phyloP scores from a whole-genome alignment of 2,113 vertebrate genomes.

The Rhabdornis inornatus region DNA sequence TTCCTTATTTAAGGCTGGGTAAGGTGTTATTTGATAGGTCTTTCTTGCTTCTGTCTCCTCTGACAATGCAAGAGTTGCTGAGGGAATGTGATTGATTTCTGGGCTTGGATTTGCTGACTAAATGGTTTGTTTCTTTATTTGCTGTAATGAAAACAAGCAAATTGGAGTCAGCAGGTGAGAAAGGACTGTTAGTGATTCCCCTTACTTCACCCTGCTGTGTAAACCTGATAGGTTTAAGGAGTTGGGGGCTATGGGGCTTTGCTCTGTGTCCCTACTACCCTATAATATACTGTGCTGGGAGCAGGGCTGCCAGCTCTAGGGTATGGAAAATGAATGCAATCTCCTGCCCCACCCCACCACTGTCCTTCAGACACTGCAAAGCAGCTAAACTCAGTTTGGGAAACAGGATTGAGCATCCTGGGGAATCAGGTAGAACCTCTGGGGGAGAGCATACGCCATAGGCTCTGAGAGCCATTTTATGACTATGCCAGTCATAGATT shows the following conservation, averaged over 20 bases:
- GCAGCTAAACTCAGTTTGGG: not conserved
- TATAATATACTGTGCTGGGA: not conserved
- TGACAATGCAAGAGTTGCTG: not conserved
- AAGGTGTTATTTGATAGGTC: not conserved
- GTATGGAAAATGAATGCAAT: not conserved
- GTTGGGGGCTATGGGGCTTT: not conserved
- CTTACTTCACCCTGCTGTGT: not conserved
- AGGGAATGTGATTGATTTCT: not conserved
- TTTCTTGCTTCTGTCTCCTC: not conserved
- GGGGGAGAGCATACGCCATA: fast-evolving
- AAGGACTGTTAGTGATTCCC: not conserved
- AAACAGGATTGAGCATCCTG: not conserved
- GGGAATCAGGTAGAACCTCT: not conserved
- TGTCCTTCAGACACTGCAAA: not conserved
- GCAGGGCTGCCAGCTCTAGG: not conserved
- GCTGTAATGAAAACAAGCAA: not conserved
- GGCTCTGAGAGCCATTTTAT: not conserved
- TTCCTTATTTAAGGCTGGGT: not conserved
- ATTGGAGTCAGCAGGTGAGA: not conserved
- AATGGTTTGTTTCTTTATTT: not conserved
- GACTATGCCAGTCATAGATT: not conserved
- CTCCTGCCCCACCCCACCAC: not conserved
- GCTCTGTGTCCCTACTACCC: not conserved
- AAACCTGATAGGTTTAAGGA: not conserved
- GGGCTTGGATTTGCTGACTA: not conserved